phyloP scores from a whole-genome alignment of 2,797 vertebrate species.

The Rhynchonycteris naso region DNA sequence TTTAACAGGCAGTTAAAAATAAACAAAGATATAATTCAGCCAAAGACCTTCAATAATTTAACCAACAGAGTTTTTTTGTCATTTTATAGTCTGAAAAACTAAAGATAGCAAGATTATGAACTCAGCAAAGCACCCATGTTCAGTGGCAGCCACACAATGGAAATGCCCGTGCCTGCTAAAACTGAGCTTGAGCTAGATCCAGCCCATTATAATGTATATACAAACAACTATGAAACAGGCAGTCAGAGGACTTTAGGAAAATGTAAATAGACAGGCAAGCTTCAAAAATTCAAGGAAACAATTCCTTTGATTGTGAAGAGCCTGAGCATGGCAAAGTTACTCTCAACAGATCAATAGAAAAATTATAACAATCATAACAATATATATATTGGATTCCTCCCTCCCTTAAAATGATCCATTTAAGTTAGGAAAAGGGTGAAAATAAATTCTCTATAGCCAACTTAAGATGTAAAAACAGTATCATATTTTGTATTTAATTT shows the following conservation, averaged over 20 bases:
- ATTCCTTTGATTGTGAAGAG: neutral
- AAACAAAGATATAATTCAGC: constrained; percentile 59
- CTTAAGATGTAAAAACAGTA: neutral
- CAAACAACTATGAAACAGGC: constrained; percentile 40
- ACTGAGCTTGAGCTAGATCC: constrained; percentile 43
- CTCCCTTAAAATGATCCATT: neutral
- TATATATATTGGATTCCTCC: neutral
- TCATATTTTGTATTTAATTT: constrained; percentile 45
- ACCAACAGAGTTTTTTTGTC: constrained; percentile 61
- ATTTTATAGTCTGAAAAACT: constrained; percentile 57
- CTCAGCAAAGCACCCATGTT: constrained; percentile 55
- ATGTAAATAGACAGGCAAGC: constrained; percentile 26
- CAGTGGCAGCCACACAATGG: neutral
- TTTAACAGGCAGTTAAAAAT: constrained; percentile 52
- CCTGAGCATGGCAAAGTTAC: neutral
- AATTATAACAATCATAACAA: constrained; percentile 4
- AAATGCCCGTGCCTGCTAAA: neutral
- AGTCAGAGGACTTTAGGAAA: constrained; percentile 20
- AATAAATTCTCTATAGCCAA: neutral
- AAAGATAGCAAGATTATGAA: constrained; percentile 53
- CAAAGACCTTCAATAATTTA: constrained; percentile 60
- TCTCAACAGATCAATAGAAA: constrained; percentile 29
- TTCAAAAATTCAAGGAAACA: constrained; percentile 28
- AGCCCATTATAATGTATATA: constrained; percentile 56
- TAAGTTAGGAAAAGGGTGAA: neutral